Evolutionary conservation across 2,797 vertebrate genomes (phyloP).

Genomic region (Chiloscyllium punctatum): DNA sequence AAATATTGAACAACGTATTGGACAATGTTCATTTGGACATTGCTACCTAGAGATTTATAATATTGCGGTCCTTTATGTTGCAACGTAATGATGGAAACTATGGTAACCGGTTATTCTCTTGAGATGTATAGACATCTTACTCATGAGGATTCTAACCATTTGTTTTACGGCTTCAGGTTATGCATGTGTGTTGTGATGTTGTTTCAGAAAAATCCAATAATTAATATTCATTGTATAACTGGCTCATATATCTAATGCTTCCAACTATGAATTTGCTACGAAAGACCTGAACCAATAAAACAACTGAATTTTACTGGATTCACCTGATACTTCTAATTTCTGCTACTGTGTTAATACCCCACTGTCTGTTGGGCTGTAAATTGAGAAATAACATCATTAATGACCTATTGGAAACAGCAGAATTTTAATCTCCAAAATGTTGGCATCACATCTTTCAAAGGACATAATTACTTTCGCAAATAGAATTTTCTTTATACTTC

Average conservation of each 20-base stretch:
- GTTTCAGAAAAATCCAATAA: not conserved
- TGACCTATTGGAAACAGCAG: not conserved
- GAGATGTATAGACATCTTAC: not conserved
- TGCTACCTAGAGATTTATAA: not conserved
- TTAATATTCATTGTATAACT: not conserved
- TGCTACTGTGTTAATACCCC: too few relatives aligned
- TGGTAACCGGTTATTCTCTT: not conserved
- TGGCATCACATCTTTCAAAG: not conserved
- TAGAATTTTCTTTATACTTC: not conserved
- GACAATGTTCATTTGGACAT: not conserved
- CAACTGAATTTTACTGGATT: not conserved
- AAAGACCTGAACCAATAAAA: not conserved
- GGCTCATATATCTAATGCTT: not conserved
- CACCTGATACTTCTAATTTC: not conserved
- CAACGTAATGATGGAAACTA: not conserved
- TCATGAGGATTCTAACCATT: not conserved
- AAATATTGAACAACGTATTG: not conserved
- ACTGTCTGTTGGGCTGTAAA: not conserved
- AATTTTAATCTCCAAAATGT: not conserved
- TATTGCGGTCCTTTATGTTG: not conserved
- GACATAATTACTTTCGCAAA: not conserved
- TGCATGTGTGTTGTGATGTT: not conserved
- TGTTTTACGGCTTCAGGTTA: conserved; percentile 10
- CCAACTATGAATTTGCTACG: not conserved
- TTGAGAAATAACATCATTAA: not conserved